Evolutionary conservation across 1,140 invertebrate species (phyloP).

Genomic region (Mylabris phalerata): DNA sequence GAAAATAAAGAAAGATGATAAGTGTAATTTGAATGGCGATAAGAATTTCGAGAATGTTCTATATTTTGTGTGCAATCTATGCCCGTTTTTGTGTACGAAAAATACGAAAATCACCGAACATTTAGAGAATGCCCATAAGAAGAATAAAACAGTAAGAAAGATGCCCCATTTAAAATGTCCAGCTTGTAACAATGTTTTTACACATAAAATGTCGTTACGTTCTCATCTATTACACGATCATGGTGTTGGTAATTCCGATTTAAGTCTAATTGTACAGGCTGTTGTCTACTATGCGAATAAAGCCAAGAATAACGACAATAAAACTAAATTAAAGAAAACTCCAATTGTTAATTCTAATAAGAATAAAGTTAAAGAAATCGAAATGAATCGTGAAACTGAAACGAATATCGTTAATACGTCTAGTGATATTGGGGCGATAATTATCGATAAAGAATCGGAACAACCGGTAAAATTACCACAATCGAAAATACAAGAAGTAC

Average conservation of each 20-base stretch:
- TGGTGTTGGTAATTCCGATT: slow-evolving; percentile 39
- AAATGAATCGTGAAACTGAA: not conserved
- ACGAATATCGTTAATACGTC: too few species aligned
- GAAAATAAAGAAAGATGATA: slow-evolving; percentile 7
- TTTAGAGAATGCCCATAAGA: slow-evolving; percentile 34
- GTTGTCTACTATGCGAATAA: slow-evolving; percentile 32
- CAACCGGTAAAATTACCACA: slow-evolving; percentile 20
- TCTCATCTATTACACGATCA: slow-evolving; percentile 46
- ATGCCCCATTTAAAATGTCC: slow-evolving; percentile 35
- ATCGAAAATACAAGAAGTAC: not conserved
- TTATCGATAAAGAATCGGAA: not conserved
- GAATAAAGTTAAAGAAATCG: too few species aligned
- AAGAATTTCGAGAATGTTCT: slow-evolving; percentile 27
- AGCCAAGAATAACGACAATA: slow-evolving; percentile 24
- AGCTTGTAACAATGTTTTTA: slow-evolving; percentile 47
- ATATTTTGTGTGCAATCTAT: slow-evolving; percentile 37
- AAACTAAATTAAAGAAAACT: not conserved
- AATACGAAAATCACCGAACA: slow-evolving; percentile 36
- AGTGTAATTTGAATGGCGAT: slow-evolving; percentile 20
- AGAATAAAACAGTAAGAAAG: slow-evolving; percentile 31
- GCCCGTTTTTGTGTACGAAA: slow-evolving; percentile 37
- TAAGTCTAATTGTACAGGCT: slow-evolving; percentile 29
- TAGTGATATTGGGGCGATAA: not conserved
- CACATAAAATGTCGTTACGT: slow-evolving; percentile 40
- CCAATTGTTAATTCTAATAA: too few species aligned